Evolutionary conservation across 2,888 invertebrate species (phyloP).

Genomic region (Gryllus longicercus): DNA sequence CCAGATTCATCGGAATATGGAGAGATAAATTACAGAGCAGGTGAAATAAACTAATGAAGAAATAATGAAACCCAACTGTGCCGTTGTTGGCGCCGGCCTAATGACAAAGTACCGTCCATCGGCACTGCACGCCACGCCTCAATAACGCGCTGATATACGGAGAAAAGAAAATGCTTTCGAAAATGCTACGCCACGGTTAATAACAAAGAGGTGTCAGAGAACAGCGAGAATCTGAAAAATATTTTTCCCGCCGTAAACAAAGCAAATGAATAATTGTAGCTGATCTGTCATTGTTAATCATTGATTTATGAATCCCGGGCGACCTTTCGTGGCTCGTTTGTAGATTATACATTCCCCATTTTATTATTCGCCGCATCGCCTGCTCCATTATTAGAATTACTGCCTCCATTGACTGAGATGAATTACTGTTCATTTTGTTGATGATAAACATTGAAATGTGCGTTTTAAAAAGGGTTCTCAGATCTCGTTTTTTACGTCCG

Average conservation of each 20-base stretch:
- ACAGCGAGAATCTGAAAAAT: neutral
- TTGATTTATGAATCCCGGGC: constrained; percentile 2
- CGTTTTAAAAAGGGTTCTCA: constrained; percentile 17
- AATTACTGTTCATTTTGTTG: constrained; percentile 17
- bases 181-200: neutral
- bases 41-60: neutral
- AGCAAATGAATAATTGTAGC: constrained; percentile 17
- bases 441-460: constrained; percentile 17
- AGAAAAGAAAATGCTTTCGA: neutral
- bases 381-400: constrained; percentile 1
- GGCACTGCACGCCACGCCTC: neutral
- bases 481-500: constrained; percentile 7
- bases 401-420: constrained; percentile 10
- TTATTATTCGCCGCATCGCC: constrained; percentile 5
- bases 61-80: neutral
- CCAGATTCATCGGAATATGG: neutral
- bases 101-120: neutral
- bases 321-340: neutral
- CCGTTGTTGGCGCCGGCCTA: neutral
- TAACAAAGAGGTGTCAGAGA: constrained; percentile 10
- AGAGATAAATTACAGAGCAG: neutral
- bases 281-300: constrained; percentile 17
- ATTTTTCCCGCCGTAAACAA: constrained; percentile 9
- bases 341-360: constrained; percentile 17
- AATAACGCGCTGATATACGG: neutral